phyloP scores from a whole-genome alignment of 2,797 vertebrate genomes.

The Anguilla megastoma region DNA sequence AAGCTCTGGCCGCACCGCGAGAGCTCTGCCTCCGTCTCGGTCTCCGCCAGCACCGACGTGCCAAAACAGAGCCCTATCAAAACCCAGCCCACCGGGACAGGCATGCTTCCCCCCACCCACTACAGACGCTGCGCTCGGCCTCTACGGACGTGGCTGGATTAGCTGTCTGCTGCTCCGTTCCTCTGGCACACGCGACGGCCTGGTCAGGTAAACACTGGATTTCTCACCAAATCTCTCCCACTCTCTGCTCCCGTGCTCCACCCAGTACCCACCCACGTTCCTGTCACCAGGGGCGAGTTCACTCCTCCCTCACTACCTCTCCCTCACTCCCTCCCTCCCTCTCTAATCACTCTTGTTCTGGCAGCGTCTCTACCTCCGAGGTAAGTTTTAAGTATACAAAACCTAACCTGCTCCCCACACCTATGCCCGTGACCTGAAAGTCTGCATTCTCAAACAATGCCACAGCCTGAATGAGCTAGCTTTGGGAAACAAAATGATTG shows the following conservation, averaged over 20 bases:
- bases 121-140: conserved; percentile 55
- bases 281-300: conserved; percentile 55
- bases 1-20: conserved; percentile 67
- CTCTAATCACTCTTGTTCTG: conserved; percentile 52
- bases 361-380: conserved; percentile 59
- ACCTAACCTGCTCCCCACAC: conserved; percentile 58
- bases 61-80: conserved; percentile 61
- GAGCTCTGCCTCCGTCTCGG: conserved; percentile 53
- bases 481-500: conserved; percentile 31
- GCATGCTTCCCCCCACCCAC: conserved; percentile 54
- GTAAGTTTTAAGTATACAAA: conserved; percentile 54
- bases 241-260: conserved; percentile 39
- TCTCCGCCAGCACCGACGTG: conserved; percentile 56
- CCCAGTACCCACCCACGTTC: conserved; percentile 55
- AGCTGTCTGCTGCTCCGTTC: conserved; percentile 30
- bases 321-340: conserved; percentile 51
- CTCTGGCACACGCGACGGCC: neutral
- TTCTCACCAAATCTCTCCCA: conserved; percentile 48
- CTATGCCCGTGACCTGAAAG: conserved; percentile 62
- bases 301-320: conserved; percentile 60
- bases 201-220: conserved; percentile 40
- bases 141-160: conserved; percentile 51
- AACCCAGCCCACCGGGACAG: conserved; percentile 61
- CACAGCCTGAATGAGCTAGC: neutral
- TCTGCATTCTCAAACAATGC: conserved; percentile 68